Conservation (phyloP, 2,113 vertebrate genomes). For the Zapornia atra region DNA sequence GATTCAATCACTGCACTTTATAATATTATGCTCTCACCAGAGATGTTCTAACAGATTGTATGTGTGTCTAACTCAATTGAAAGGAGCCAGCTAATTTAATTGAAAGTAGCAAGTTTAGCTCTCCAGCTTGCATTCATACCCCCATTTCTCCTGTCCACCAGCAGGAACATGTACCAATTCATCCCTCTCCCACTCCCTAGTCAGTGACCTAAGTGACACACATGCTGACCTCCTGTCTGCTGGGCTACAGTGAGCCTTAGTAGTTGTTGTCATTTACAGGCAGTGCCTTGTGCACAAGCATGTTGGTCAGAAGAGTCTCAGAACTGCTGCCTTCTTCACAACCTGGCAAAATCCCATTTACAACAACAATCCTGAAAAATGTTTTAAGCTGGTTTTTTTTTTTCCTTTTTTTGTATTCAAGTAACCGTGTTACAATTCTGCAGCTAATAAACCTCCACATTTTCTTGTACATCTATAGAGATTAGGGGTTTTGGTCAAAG, state of each 20-base stretch:
- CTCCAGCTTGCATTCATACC: not conserved
- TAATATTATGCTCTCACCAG: constrained; percentile 3
- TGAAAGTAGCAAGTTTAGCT: not conserved
- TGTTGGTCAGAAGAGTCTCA: not conserved
- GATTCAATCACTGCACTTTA: constrained; percentile 30
- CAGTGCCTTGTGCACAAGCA: not conserved
- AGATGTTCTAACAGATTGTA: constrained; percentile 12
- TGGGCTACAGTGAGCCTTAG: not conserved
- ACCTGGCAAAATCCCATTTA: not conserved
- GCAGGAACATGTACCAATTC: not conserved
- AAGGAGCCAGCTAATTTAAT: constrained; percentile 6
- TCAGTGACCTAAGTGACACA: not conserved
- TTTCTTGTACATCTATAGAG: not conserved
- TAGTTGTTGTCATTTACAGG: accelerated
- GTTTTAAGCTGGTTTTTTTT: not conserved
- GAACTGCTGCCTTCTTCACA: not conserved
- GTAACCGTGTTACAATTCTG: not conserved
- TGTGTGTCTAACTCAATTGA: not conserved
- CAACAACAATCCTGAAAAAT: not conserved
- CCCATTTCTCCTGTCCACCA: not conserved
- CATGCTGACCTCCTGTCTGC: not conserved
- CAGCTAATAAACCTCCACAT: not conserved
- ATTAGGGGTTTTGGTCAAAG: accelerated
- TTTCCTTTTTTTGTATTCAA: not conserved
- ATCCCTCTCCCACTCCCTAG: not conserved